Evolutionary conservation across 2,113 vertebrate genomes (phyloP).

Genomic region (Xenopus laevis): DNA sequence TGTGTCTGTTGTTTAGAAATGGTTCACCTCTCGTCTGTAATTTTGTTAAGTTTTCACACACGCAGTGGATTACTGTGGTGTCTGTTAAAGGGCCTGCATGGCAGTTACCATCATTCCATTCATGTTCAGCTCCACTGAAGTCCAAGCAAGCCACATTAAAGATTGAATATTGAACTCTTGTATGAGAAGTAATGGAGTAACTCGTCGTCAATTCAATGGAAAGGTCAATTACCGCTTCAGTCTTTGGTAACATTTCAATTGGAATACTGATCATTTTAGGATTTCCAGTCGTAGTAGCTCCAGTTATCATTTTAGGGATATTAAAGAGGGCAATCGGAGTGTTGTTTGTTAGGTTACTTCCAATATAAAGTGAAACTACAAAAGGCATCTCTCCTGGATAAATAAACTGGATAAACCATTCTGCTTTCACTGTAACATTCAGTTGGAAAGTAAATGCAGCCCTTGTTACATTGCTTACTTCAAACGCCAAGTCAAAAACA

Average conservation of each 20-base stretch:
- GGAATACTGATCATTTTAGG: conserved; percentile 61
- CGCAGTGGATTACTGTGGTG: conserved; percentile 57
- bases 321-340: conserved; percentile 45
- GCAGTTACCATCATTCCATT: conserved; percentile 54
- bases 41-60: conserved; percentile 42
- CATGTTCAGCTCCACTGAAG: conserved; percentile 45
- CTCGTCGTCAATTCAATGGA: conserved; percentile 45
- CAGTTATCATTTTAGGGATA: conserved; percentile 42
- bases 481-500: conserved; percentile 50
- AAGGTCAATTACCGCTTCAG: not conserved
- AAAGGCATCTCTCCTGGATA: too few species aligned
- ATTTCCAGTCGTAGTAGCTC: not conserved
- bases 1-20: not conserved
- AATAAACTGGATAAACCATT: too few species aligned
- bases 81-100: conserved; percentile 49
- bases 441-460: conserved; percentile 58
- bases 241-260: conserved; percentile 44
- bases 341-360: not conserved
- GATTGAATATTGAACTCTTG: conserved; percentile 45
- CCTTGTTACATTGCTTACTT: not conserved
- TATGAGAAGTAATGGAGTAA: conserved; percentile 31
- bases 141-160: conserved; percentile 58
- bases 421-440: too few species aligned
- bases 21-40: too few species aligned
- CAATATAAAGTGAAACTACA: too few species aligned